These are phyloP conservation scores for Aurelia aurita DNA, from an alignment of 30 jellyfish, hydroid and myxozoan genomes.

Conservation along the genomic window DNA sequence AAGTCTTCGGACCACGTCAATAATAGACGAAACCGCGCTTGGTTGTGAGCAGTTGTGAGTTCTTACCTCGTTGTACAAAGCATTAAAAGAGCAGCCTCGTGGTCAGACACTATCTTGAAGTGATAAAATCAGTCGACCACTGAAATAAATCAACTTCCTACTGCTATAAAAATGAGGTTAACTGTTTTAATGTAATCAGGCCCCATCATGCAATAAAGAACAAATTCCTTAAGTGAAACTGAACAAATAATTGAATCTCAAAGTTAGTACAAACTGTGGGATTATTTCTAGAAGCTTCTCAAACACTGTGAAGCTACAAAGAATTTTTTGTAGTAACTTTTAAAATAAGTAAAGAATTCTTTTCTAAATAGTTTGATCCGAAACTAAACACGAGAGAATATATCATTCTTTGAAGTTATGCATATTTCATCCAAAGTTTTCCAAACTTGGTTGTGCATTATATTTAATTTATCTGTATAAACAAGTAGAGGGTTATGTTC, in stretches of 20 bases:
- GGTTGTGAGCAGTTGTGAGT: no score
- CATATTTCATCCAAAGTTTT: no score
- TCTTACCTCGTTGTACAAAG: no score
- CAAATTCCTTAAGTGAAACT: slow-evolving; percentile 4
- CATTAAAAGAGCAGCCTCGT: neutral
- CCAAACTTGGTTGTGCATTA: no score
- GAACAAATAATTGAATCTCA: slow-evolving; percentile 13
- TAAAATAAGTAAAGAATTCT: neutral
- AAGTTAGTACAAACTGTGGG: slow-evolving; percentile 21
- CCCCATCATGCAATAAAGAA: neutral
- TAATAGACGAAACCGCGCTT: no score
- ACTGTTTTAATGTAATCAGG: slow-evolving; percentile 11
- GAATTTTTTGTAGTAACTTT: neutral
- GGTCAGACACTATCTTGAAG: neutral
- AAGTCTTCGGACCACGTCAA: no score
- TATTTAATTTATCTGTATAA: no score
- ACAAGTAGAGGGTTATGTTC: no score
- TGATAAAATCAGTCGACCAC: slow-evolving; percentile 1
- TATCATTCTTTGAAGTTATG: no score
- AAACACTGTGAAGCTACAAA: slow-evolving; percentile 9
- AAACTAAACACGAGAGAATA: neutral
- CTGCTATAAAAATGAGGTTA: slow-evolving; percentile 2
- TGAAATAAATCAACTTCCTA: slow-evolving; percentile 29
- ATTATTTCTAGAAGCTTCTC: neutral
- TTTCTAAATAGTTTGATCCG: neutral